Evolutionary conservation across 2,888 invertebrate genomes (phyloP).

Genomic region (Andrena dorsata): DNA sequence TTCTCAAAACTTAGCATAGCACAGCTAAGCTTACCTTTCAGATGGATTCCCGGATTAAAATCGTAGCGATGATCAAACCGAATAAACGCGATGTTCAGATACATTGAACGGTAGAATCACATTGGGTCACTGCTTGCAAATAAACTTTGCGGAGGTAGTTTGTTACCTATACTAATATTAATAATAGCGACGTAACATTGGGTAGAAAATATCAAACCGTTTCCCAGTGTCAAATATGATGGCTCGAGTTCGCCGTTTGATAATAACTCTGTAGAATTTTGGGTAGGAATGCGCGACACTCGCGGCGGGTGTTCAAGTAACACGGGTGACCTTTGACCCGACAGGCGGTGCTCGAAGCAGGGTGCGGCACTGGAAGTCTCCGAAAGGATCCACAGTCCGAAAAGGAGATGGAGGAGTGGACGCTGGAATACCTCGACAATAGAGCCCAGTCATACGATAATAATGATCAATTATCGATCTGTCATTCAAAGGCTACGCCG

Average conservation of each 20-base stretch:
- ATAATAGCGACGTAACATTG: neutral
- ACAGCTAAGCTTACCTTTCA: too few species aligned
- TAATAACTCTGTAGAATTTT: constrained; percentile 60
- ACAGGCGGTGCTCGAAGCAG: constrained; percentile 75
- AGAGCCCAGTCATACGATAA: constrained; percentile 80
- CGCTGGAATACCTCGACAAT: constrained; percentile 77
- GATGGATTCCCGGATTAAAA: too few species aligned
- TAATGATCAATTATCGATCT: constrained; percentile 84
- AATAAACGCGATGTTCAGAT: too few species aligned
- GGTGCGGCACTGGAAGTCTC: constrained; percentile 79
- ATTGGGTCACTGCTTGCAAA: too few species aligned
- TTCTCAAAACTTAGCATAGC: too few species aligned
- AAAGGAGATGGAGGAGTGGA: constrained; percentile 69
- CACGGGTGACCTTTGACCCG: constrained; percentile 78
- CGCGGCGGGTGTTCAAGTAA: constrained; percentile 81
- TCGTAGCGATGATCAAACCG: too few species aligned
- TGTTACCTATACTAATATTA: too few species aligned
- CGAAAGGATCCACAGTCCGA: constrained; percentile 70
- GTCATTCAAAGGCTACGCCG: constrained; percentile 81
- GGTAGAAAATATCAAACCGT: neutral
- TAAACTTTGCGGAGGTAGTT: too few species aligned
- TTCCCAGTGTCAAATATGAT: neutral
- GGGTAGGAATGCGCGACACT: constrained; percentile 80
- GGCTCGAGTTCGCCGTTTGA: neutral
- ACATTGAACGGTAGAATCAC: too few species aligned